A percentile compares a stretch with the other conserved stretches of the same genome.
phyloP scores from a whole-genome alignment of 2,113 vertebrate species.

The Puma concolor region DNA sequence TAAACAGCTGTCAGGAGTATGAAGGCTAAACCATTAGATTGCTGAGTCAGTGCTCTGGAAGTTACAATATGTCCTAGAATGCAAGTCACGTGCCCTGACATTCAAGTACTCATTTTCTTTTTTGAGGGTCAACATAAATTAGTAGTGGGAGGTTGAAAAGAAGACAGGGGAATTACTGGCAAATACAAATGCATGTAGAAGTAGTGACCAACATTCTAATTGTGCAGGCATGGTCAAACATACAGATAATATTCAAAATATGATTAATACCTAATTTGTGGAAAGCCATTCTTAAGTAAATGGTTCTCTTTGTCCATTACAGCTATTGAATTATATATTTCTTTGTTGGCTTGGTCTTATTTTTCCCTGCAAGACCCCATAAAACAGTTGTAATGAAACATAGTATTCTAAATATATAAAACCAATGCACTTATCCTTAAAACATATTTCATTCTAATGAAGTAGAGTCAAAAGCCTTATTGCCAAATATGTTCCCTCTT shows the following conservation, averaged over 20 bases:
- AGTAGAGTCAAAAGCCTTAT: not conserved
- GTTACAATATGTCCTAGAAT: not conserved
- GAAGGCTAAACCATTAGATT: not conserved
- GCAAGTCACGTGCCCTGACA: not conserved
- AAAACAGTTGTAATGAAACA: not conserved
- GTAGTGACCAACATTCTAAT: not conserved
- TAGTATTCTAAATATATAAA: not conserved
- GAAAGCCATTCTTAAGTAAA: not conserved
- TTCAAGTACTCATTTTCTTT: not conserved
- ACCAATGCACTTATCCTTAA: not conserved
- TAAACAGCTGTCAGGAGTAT: constrained; percentile 83
- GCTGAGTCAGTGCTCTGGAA: constrained; percentile 63
- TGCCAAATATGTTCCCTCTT: not conserved
- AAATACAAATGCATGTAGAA: not conserved
- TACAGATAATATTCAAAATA: not conserved
- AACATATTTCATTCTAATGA: not conserved
- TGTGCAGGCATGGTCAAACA: not conserved
- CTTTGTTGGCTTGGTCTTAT: not conserved
- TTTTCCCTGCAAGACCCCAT: not conserved
- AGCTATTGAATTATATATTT: not conserved
- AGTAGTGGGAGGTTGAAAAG: not conserved
- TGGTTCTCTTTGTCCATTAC: not conserved
- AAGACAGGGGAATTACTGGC: not conserved
- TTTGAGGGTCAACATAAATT: constrained; percentile 5
- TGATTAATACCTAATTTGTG: not conserved